A percentile compares a stretch with the other conserved stretches of the same genome.
Evolutionary conservation across 1,140 invertebrate species (phyloP).

Genomic region (Drosophila obscura): DNA sequence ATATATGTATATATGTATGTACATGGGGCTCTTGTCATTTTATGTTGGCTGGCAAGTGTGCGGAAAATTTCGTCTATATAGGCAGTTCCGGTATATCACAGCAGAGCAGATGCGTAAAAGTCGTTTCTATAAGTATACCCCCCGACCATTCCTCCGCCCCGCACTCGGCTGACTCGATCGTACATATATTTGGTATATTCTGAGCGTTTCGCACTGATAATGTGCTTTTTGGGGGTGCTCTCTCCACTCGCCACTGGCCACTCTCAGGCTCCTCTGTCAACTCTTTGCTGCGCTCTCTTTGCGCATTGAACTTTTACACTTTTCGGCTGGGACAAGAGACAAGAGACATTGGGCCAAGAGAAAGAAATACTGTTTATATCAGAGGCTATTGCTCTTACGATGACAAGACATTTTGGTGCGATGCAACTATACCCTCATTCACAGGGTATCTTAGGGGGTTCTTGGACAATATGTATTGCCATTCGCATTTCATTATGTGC

Average conservation of each 20-base stretch:
- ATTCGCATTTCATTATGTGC: no score
- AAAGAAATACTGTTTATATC: slow-evolving; percentile 72
- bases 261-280: no score
- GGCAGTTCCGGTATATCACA: slow-evolving; percentile 50
- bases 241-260: no score
- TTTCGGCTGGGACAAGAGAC: slow-evolving; percentile 57
- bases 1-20: slow-evolving; percentile 9
- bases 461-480: no score
- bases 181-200: neutral
- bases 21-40: slow-evolving; percentile 2
- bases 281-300: neutral
- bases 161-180: neutral
- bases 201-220: slow-evolving; percentile 16
- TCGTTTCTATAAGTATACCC: slow-evolving; percentile 20
- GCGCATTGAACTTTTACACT: slow-evolving; percentile 71
- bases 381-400: slow-evolving; percentile 75
- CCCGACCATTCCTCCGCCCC: no score
- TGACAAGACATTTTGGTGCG: slow-evolving; percentile 64
- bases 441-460: neutral
- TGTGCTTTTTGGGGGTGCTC: no score
- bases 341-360: slow-evolving; percentile 44
- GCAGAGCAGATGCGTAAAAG: slow-evolving; percentile 53
- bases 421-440: slow-evolving; percentile 42
- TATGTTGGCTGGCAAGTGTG: slow-evolving; percentile 35
- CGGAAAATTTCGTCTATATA: slow-evolving; percentile 33